These are phyloP conservation scores for Toxotes chatareus DNA, from an alignment of 2,113 vertebrate species.

Conservation along the genomic window DNA sequence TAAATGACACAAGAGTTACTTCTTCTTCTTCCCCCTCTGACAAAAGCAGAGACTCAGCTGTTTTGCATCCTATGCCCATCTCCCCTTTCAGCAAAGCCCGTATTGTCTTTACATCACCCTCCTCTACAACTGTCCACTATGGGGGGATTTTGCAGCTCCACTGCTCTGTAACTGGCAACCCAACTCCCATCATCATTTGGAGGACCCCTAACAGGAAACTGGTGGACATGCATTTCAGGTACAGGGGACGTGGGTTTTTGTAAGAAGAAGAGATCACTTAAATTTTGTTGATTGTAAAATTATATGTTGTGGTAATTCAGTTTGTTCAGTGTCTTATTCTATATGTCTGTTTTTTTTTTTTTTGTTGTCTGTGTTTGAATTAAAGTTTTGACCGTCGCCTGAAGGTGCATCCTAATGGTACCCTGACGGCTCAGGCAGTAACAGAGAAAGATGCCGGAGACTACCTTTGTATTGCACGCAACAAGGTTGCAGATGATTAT, in stretches of 20 bases:
- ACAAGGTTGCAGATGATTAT: conserved; percentile 91
- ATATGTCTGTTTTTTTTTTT: neutral
- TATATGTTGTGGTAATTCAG: neutral
- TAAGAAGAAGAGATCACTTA: neutral
- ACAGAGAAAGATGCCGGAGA: conserved; percentile 93
- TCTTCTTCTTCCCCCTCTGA: conserved; percentile 31
- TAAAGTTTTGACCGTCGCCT: conserved; percentile 87
- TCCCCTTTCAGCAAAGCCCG: conserved; percentile 82
- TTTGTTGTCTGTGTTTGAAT: conserved; percentile 13
- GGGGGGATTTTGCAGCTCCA: conserved; percentile 86
- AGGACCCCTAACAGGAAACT: conserved; percentile 90
- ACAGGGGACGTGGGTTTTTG: neutral
- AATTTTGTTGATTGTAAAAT: conserved; percentile 61
- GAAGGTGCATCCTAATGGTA: conserved; percentile 90
- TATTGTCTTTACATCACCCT: conserved; percentile 89
- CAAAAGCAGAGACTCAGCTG: conserved; percentile 48
- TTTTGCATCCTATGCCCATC: conserved; percentile 37
- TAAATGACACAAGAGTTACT: conserved; percentile 47
- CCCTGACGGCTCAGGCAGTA: conserved; percentile 86
- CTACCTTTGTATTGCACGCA: conserved; percentile 93
- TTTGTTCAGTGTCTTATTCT: neutral
- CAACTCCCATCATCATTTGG: conserved; percentile 92
- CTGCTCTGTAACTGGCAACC: conserved; percentile 91
- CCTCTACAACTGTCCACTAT: conserved; percentile 83
- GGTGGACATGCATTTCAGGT: conserved; percentile 92